These are phyloP conservation scores for Gymnorhina tibicen DNA, from an alignment of 2,113 vertebrate species.

Conservation along the genomic window DNA sequence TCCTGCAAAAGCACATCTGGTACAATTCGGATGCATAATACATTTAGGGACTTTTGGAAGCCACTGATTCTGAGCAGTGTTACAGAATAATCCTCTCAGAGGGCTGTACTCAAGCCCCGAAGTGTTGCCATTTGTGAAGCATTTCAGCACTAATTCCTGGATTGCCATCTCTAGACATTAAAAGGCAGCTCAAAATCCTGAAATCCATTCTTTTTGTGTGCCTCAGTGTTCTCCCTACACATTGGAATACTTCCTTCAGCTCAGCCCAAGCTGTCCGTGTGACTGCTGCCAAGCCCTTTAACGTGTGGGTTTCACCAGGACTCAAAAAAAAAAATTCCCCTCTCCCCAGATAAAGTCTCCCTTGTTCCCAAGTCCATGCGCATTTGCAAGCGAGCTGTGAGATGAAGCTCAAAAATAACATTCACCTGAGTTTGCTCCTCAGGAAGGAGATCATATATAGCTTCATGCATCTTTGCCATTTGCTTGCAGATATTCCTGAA, in stretches of 20 bases:
- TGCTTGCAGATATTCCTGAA: slow-evolving; percentile 97
- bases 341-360: neutral
- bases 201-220: neutral
- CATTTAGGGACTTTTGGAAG: neutral
- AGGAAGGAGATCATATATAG: slow-evolving; percentile 90
- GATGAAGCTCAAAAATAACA: neutral
- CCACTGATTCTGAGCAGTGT: neutral
- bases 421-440: slow-evolving; percentile 93
- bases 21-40: neutral
- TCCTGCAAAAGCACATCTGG: neutral
- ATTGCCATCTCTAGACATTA: neutral
- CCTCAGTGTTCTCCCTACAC: neutral
- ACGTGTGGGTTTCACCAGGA: neutral
- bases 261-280: neutral
- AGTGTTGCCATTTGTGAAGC: neutral
- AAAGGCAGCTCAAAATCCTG: neutral
- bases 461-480: slow-evolving; percentile 98
- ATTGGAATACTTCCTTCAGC: neutral
- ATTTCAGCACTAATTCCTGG: neutral
- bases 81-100: neutral
- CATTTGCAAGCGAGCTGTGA: neutral
- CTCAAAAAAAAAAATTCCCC: neutral
- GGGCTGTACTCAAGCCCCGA: neutral
- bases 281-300: neutral
- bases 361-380: neutral